Evolutionary conservation across 2,888 invertebrate genomes (phyloP).

Genomic region (Chrysomela aeneicollis): DNA sequence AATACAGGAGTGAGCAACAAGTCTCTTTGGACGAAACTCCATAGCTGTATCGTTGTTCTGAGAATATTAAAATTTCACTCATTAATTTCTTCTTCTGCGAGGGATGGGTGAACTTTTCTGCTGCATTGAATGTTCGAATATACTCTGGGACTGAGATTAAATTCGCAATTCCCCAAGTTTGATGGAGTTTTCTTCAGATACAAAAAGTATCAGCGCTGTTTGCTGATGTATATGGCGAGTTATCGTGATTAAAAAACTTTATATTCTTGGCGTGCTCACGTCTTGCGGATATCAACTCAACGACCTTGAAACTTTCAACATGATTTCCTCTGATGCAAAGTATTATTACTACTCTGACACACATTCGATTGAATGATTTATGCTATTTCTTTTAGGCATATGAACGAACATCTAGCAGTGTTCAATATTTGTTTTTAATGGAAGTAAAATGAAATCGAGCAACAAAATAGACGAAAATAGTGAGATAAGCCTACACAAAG

Average conservation of each 20-base stretch:
- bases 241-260: constrained; percentile 30
- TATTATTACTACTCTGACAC: no score
- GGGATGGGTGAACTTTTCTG: background rate
- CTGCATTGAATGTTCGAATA: constrained; percentile 10
- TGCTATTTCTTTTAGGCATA: no score
- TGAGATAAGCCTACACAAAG: no score
- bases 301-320: no score
- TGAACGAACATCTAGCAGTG: no score
- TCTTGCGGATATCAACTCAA: background rate
- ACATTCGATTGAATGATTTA: no score
- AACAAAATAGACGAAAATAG: no score
- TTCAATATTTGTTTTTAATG: no score
- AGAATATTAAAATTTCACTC: constrained; percentile 7
- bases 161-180: constrained; percentile 27
- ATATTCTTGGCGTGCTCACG: constrained; percentile 1
- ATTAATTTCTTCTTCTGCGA: background rate
- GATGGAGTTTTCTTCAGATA: constrained; percentile 23
- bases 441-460: no score
- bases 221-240: constrained; percentile 18
- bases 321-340: no score
- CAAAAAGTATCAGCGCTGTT: constrained; percentile 20
- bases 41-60: background rate
- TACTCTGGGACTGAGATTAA: constrained; percentile 24
- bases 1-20: background rate
- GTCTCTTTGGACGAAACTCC: background rate